Evolutionary conservation across 2,113 vertebrate genomes (phyloP).

Genomic region (Cromileptes altivelis): DNA sequence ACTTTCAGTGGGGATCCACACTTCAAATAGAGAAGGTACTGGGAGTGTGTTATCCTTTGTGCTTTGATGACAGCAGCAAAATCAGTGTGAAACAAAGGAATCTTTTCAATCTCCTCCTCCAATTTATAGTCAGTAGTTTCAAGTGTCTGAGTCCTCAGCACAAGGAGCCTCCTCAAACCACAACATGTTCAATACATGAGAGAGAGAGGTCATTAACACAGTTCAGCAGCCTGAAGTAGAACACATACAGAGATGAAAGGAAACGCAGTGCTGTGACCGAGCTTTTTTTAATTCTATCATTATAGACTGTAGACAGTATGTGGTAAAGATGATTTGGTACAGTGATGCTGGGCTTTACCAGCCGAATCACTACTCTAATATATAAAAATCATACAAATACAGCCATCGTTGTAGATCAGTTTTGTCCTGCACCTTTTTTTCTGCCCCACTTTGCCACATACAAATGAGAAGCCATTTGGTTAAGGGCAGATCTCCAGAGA

Average conservation of each 20-base stretch:
- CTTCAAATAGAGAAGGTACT: constrained; percentile 23
- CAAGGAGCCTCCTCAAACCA: constrained; percentile 58
- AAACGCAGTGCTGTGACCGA: constrained; percentile 16
- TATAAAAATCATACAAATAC: constrained; percentile 1
- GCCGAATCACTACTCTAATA: not conserved
- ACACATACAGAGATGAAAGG: constrained; percentile 12
- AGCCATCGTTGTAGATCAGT: not conserved
- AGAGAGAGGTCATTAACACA: constrained; percentile 53
- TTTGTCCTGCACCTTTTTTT: constrained; percentile 34
- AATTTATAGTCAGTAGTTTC: constrained; percentile 66
- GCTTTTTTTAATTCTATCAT: not conserved
- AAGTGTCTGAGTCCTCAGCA: constrained; percentile 59
- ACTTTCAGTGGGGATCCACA: constrained; percentile 39
- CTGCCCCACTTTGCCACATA: constrained; percentile 62
- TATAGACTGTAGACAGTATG: not conserved
- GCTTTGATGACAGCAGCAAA: constrained; percentile 22
- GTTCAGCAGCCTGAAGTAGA: constrained; percentile 16
- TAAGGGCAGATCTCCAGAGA: constrained; percentile 76
- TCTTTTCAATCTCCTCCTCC: constrained; percentile 62
- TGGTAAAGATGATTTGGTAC: not conserved
- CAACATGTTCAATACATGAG: constrained; percentile 47
- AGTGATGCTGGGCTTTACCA: not conserved
- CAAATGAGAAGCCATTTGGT: constrained; percentile 64
- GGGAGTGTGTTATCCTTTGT: constrained; percentile 64
- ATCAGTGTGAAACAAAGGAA: constrained; percentile 72